Evolutionary conservation across 2,113 vertebrate genomes (phyloP).

Genomic region (Octodon degus): DNA sequence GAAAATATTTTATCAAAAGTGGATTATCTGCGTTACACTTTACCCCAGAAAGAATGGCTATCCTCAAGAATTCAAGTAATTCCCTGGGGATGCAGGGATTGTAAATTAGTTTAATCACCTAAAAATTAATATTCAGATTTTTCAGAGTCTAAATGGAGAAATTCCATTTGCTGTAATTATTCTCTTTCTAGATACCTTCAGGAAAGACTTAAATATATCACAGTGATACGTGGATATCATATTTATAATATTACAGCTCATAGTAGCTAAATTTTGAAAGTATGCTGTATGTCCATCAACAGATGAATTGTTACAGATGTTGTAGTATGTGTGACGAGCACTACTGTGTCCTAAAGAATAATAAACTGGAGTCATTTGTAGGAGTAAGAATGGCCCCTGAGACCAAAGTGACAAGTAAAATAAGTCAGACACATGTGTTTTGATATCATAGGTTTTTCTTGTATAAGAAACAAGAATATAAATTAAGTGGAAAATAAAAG

Average conservation of each 20-base stretch:
- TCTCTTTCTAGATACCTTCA: not conserved
- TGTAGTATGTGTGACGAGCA: not conserved
- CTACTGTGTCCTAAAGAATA: not conserved
- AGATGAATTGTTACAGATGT: not conserved
- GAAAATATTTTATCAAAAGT: slow-evolving; percentile 11
- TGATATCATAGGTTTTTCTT: not conserved
- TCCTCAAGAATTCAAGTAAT: not conserved
- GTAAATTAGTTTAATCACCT: not conserved
- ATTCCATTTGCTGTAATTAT: not conserved
- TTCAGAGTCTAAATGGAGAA: not conserved
- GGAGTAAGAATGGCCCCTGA: not conserved
- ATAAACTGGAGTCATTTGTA: not conserved
- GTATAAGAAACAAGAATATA: not conserved
- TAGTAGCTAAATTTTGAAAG: not conserved
- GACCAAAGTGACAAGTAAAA: not conserved
- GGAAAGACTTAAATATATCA: not conserved
- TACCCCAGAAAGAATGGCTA: not conserved
- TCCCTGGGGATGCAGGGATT: not conserved
- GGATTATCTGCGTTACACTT: not conserved
- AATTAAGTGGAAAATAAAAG: not conserved
- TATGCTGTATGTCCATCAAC: not conserved
- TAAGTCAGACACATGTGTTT: not conserved
- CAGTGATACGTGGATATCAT: not conserved
- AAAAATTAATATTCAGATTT: not conserved
- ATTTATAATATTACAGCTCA: not conserved